Conservation (phyloP, 30 jellyfish, hydroid and myxozoan species). For the Hydractinia symbiolongicarpus region DNA sequence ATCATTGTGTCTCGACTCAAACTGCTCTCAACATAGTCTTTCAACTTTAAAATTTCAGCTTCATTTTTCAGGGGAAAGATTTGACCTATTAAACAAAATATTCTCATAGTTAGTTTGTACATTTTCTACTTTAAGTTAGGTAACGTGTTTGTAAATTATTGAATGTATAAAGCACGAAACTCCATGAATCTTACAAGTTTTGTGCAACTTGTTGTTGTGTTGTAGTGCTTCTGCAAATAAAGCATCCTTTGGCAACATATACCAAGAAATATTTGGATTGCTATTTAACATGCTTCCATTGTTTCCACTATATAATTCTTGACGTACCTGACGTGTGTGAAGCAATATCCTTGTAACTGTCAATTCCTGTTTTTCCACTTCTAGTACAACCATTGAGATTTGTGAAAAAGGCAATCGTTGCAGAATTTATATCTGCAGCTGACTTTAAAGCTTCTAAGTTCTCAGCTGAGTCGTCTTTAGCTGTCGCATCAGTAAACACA, state of each 20-base stretch:
- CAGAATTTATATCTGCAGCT: slow-evolving; percentile 62
- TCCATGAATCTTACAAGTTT: too few relatives aligned
- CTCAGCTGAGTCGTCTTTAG: slow-evolving; percentile 59
- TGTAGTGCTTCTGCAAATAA: too few relatives aligned
- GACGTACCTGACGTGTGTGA: slow-evolving; percentile 67
- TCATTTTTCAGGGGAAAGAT: slow-evolving; percentile 51
- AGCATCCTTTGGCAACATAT: too few relatives aligned
- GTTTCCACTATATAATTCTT: too few relatives aligned
- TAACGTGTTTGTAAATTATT: too few relatives aligned
- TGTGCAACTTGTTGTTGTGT: too few relatives aligned
- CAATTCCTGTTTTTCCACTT: slow-evolving; percentile 21
- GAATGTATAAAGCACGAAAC: too few relatives aligned
- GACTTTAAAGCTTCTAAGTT: slow-evolving; percentile 62
- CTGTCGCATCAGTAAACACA: slow-evolving; percentile 93
- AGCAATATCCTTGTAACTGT: slow-evolving; percentile 71
- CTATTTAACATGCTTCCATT: too few relatives aligned
- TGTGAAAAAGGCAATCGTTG: slow-evolving; percentile 78
- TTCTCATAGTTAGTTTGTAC: too few relatives aligned
- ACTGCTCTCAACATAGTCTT: slow-evolving; percentile 46
- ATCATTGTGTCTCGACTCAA: slow-evolving; percentile 39
- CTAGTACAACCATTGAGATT: slow-evolving; percentile 66
- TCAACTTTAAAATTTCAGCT: slow-evolving; percentile 38
- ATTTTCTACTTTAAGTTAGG: too few relatives aligned
- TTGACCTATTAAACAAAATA: slow-evolving; percentile 24
- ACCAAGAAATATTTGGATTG: too few relatives aligned